Evolutionary conservation across 2,797 vertebrate genomes (phyloP), one percentile per base, ranked within the genome.

Genomic region (Hybognathus amarus): DNA sequence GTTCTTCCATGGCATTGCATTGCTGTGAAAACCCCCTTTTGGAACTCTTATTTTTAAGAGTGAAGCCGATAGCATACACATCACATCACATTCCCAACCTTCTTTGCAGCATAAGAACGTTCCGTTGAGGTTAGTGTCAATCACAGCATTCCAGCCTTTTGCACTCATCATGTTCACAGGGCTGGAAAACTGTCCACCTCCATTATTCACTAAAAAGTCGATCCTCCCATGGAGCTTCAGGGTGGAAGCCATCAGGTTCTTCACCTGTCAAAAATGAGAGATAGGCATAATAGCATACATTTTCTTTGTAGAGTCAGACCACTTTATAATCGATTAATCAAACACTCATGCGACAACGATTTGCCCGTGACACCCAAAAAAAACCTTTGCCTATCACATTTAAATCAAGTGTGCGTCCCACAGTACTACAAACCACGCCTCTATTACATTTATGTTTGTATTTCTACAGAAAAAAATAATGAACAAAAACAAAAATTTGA

Each of bases 111-210:
- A 97, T 87, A 97, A 95, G 91, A 99, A 99, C 20, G 97, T 98
- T 50, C 97, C 98, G 0, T 95, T 97, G 84, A 98, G 93, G 91
- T 99, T 99, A 1, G 98, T 99, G 87, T 99, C 97, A 45, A 99
- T 91, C 76, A 99, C 98, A 3, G 98, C 97, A 71, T 96, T 93
- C 97, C 97, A 99, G 80, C 98, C 98, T 91, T 98, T 99, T 7
- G 94, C 87, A 80, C 88, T 92, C 85, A 98, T 97, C 70, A 89
- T 27, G 85, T 96, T 96, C 54, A 86, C 83, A 1, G 92, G 94
- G 89, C 96, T 95, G 0, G 59, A 24, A 79, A 98, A 99, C 88
- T 99, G 98, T 2, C 98, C 97, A 6, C 97, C 98, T 77, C 95
- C 98, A 0, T 98, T 99, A 91, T 99, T 99, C 54, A 99, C 96